Percentiles rank a stretch among this genome's conserved stretches.
Conservation (phyloP, 1,140 invertebrate species). For the Phortica variegata region DNA sequence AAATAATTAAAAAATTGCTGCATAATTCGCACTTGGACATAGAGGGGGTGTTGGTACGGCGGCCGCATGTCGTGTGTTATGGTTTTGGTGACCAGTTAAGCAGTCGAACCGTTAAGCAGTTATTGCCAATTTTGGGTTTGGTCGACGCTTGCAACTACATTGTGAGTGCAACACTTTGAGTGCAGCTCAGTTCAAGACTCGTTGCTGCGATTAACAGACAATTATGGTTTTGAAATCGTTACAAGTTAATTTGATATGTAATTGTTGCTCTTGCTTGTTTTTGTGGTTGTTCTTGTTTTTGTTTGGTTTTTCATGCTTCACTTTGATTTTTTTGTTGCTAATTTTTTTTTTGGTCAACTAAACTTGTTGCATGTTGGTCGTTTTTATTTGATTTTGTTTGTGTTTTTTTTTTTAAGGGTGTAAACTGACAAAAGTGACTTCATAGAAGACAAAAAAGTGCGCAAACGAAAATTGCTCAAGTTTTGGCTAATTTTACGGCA, state of each 20-base stretch:
- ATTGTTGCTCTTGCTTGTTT: conserved; percentile 19
- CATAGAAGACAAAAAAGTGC: conserved; percentile 5
- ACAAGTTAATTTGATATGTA: conserved; percentile 47
- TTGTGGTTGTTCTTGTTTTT: too few species aligned
- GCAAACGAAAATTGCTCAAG: conserved; percentile 27
- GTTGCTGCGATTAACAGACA: conserved; percentile 43
- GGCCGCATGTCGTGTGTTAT: too few species aligned
- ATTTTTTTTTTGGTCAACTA: too few species aligned
- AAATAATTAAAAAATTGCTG: conserved; percentile 51
- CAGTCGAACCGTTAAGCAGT: conserved; percentile 15
- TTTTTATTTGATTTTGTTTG: conserved; percentile 22
- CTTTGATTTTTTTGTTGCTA: too few species aligned
- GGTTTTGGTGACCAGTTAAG: conserved; percentile 2
- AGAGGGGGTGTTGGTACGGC: too few species aligned
- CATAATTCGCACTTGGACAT: conserved; percentile 46
- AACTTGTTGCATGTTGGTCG: conserved; percentile 18
- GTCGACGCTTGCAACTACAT: conserved; percentile 33
- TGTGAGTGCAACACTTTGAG: conserved; percentile 11
- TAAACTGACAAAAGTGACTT: conserved; percentile 13
- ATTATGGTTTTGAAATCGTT: conserved; percentile 50
- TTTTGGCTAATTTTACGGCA: conserved; percentile 3
- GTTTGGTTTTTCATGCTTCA: too few species aligned
- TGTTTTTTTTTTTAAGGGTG: conserved; percentile 29
- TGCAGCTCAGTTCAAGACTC: too few species aligned
- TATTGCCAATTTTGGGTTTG: conserved; percentile 48